Conservation (phyloP, 2,797 vertebrate species). For the Brotula barbata region DNA sequence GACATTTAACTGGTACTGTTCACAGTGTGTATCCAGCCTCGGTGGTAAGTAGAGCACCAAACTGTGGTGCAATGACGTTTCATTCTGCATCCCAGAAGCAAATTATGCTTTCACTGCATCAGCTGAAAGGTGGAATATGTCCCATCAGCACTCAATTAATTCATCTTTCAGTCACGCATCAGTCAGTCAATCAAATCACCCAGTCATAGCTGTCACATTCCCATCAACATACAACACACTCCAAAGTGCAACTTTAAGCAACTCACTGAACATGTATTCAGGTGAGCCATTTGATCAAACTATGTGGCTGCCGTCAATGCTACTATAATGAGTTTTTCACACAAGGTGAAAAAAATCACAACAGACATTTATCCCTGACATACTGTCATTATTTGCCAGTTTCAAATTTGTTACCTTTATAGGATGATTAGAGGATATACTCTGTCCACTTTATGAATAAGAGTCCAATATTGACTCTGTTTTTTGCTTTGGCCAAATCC, state of each 20-base stretch:
- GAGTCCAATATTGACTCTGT: no score
- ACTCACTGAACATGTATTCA: slow-evolving; percentile 14
- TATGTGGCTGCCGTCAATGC: no score
- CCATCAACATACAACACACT: slow-evolving; percentile 60
- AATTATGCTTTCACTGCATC: slow-evolving; percentile 32
- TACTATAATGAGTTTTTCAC: no score
- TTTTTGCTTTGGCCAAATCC: no score
- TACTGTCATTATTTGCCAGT: no score
- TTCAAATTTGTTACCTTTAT: no score
- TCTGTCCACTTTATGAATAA: no score
- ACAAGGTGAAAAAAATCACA: no score
- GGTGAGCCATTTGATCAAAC: neutral
- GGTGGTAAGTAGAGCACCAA: slow-evolving; percentile 54
- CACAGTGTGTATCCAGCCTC: slow-evolving; percentile 46
- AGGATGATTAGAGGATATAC: no score
- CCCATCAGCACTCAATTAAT: slow-evolving; percentile 52
- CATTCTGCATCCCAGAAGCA: slow-evolving; percentile 34
- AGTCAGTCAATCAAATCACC: slow-evolving; percentile 50
- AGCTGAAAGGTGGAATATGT: slow-evolving; percentile 30
- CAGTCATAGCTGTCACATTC: slow-evolving; percentile 55
- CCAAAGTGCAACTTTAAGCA: slow-evolving; percentile 27
- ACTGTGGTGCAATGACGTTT: slow-evolving; percentile 38
- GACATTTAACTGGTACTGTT: slow-evolving; percentile 65
- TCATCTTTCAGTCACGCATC: slow-evolving; percentile 59
- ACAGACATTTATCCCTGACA: no score